Evolutionary conservation across 2,888 invertebrate genomes (phyloP).

Genomic region (Tenthredo notha): DNA sequence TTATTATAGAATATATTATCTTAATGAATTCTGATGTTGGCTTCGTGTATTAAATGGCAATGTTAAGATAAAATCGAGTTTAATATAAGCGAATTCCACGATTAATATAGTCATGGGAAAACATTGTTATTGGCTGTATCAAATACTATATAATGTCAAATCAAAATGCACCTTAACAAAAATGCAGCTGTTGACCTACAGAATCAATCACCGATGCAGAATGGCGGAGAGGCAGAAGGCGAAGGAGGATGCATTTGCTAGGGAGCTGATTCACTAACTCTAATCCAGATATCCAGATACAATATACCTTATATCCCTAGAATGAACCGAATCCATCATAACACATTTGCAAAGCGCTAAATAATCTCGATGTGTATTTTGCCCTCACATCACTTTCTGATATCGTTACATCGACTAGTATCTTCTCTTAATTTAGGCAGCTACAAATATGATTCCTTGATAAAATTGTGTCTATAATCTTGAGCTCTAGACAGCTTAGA

Average conservation of each 20-base stretch:
- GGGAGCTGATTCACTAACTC: conserved; percentile 61
- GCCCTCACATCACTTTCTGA: conserved; percentile 46
- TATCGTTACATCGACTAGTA: not conserved
- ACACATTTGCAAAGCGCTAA: conserved; percentile 65
- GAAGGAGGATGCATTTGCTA: conserved; percentile 92
- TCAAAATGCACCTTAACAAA: conserved; percentile 72
- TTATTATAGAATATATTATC: not conserved
- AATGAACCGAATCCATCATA: conserved; percentile 63
- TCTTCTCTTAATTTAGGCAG: not conserved
- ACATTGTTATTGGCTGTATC: not conserved
- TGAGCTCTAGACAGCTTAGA: not conserved
- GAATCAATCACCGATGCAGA: conserved; percentile 89
- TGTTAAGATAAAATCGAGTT: not conserved
- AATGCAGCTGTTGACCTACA: conserved; percentile 89
- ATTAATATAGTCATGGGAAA: not conserved
- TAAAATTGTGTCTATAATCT: not conserved
- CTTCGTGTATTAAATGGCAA: not conserved
- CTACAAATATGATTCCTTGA: not conserved
- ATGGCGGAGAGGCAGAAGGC: conserved; percentile 90
- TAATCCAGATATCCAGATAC: conserved; percentile 54
- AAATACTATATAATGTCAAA: conserved; percentile 38
- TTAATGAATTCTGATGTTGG: conserved; percentile 1
- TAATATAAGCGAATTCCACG: not conserved
- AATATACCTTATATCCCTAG: conserved; percentile 47
- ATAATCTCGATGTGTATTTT: conserved; percentile 68